Conservation (phyloP, 2,888 invertebrate genomes). For the Tenodera sinensis region DNA sequence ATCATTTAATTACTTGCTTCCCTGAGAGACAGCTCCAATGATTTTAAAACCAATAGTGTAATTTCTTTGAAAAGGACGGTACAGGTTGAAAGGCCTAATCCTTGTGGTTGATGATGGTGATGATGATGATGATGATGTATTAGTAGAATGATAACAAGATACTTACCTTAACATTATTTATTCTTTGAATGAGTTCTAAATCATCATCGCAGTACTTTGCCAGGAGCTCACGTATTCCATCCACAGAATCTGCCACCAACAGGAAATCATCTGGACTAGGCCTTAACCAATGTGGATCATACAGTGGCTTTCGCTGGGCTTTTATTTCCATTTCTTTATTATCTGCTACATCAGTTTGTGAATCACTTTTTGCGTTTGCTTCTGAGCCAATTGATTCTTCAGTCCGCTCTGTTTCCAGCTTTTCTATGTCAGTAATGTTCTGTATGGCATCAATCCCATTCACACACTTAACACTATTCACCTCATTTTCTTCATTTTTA, state of each 20-base stretch:
- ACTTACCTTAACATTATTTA: background rate
- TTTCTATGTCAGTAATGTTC: background rate
- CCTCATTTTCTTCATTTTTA: background rate
- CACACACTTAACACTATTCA: background rate
- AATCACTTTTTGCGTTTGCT: background rate
- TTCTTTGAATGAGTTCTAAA: background rate
- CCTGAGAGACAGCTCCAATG: too few species aligned
- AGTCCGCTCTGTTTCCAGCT: background rate
- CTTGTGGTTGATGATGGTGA: too few species aligned
- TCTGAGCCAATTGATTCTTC: background rate
- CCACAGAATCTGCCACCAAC: conserved; percentile 24
- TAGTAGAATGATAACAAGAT: background rate
- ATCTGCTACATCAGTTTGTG: background rate
- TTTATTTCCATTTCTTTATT: background rate
- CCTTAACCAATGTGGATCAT: conserved; percentile 13
- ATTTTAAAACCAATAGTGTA: too few species aligned
- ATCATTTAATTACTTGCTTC: too few species aligned
- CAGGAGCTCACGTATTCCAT: conserved; percentile 1
- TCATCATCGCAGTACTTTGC: conserved; percentile 5
- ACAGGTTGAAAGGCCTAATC: too few species aligned
- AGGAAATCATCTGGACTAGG: conserved; percentile 21
- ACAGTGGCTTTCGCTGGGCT: background rate
- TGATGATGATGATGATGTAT: too few species aligned
- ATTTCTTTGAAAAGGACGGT: too few species aligned
- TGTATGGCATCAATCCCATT: background rate